Evolutionary conservation across 1,140 invertebrate genomes (phyloP).

Genomic region (Drosophila pruinosa): DNA sequence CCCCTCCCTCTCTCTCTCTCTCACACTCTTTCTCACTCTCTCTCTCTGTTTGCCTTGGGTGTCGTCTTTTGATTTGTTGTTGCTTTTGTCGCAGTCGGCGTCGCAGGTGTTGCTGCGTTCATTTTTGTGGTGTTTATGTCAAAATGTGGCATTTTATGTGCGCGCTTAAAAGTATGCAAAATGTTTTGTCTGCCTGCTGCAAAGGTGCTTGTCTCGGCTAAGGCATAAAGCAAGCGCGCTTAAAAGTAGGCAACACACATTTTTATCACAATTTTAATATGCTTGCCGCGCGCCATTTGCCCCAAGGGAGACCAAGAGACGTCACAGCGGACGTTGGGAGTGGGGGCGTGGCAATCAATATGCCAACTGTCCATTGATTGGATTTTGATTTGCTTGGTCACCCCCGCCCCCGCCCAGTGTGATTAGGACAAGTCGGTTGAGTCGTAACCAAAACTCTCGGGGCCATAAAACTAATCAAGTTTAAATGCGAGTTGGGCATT

Average conservation of each 20-base stretch:
- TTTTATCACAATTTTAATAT: conserved; percentile 33
- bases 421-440: conserved; percentile 17
- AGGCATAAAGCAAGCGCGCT: conserved; percentile 55
- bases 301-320: background rate
- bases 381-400: conserved; percentile 63
- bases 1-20: background rate
- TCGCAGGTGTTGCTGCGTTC: conserved; percentile 62
- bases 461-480: conserved; percentile 77
- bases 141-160: conserved; percentile 72
- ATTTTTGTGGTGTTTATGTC: conserved; percentile 73
- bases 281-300: background rate
- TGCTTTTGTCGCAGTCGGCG: conserved; percentile 33
- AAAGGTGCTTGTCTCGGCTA: conserved; percentile 26
- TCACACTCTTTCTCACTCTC: background rate
- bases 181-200: conserved; percentile 44
- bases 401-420: background rate
- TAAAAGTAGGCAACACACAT: conserved; percentile 64
- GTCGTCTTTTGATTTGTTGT: conserved; percentile 69
- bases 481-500: conserved; percentile 67
- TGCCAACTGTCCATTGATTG: conserved; percentile 68
- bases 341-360: conserved; percentile 59
- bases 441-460: conserved; percentile 4
- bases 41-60: background rate
- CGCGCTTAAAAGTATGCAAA: conserved; percentile 72
- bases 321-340: background rate